A percentile compares a stretch with the other conserved stretches of the same genome.
These are phyloP conservation scores for Aptenodytes patagonicus DNA, from an alignment of 2,113 vertebrate genomes.

Conservation along the genomic window DNA sequence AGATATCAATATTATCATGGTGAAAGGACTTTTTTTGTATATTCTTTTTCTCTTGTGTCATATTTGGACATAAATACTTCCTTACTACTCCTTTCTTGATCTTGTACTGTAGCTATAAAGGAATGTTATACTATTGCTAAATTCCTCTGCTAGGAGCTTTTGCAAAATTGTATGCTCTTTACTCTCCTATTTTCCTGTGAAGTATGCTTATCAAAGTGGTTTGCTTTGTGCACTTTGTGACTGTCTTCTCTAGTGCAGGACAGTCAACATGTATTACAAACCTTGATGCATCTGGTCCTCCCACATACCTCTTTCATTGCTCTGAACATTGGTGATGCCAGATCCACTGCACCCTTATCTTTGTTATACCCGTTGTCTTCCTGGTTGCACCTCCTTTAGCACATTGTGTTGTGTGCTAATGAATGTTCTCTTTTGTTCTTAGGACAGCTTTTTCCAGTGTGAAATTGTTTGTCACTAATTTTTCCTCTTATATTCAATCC, in stretches of 20 bases:
- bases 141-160: not conserved
- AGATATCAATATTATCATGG: not conserved
- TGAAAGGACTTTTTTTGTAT: not conserved
- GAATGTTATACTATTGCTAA: not conserved
- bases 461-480: not conserved
- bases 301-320: not conserved
- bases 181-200: not conserved
- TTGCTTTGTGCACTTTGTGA: not conserved
- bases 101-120: not conserved
- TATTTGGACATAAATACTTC: not conserved
- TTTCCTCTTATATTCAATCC: not conserved
- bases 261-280: not conserved
- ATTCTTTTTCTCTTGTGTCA: not conserved
- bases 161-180: not conserved
- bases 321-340: not conserved
- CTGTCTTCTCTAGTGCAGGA: not conserved
- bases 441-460: not conserved
- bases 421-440: constrained; percentile 12
- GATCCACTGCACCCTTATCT: not conserved
- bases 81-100: not conserved
- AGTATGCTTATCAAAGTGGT: not conserved
- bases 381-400: not conserved
- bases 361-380: not conserved
- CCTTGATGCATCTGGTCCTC: not conserved
- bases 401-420: not conserved